phyloP scores from a whole-genome alignment of 2,888 invertebrate species.

The Sylvicola cinctus region DNA sequence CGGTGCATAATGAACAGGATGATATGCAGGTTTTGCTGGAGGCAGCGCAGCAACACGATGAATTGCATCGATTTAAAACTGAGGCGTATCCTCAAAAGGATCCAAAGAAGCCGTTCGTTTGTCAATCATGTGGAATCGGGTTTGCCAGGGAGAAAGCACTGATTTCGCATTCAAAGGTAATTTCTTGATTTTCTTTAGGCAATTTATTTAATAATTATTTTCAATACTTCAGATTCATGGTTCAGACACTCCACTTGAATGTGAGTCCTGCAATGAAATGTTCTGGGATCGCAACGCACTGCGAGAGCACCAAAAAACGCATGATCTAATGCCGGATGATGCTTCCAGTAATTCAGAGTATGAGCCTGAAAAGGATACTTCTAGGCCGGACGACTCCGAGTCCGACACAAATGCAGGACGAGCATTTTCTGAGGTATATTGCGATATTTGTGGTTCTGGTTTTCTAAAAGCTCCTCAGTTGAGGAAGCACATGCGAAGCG shows the following conservation, averaged over 20 bases:
- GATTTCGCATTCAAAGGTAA: constrained; percentile 47
- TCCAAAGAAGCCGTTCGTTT: constrained; percentile 59
- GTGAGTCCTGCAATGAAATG: constrained; percentile 59
- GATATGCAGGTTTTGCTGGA: neutral
- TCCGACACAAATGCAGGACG: constrained; percentile 34
- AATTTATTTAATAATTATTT: constrained; percentile 1
- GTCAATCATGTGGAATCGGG: constrained; percentile 51
- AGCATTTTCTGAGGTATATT: constrained; percentile 36
- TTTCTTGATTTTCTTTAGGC: neutral
- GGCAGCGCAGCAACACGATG: neutral
- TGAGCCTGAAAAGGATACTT: constrained; percentile 21
- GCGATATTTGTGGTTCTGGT: constrained; percentile 56
- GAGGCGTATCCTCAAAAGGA: no score
- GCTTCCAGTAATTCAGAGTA: constrained; percentile 24
- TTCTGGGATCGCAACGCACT: constrained; percentile 46
- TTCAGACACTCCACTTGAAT: constrained; percentile 61
- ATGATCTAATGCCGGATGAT: constrained; percentile 28
- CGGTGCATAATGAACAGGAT: neutral
- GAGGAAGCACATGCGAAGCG: constrained; percentile 32
- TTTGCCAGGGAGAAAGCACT: constrained; percentile 68
- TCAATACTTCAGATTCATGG: constrained; percentile 38
- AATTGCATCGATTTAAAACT: no score
- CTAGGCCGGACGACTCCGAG: constrained; percentile 29
- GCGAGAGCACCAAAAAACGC: constrained; percentile 38
- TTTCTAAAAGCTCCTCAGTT: constrained; percentile 59